Evolutionary conservation across 2,113 vertebrate genomes (phyloP), one percentile per base, ranked within the genome.

Genomic region (Crotalus viridis): DNA sequence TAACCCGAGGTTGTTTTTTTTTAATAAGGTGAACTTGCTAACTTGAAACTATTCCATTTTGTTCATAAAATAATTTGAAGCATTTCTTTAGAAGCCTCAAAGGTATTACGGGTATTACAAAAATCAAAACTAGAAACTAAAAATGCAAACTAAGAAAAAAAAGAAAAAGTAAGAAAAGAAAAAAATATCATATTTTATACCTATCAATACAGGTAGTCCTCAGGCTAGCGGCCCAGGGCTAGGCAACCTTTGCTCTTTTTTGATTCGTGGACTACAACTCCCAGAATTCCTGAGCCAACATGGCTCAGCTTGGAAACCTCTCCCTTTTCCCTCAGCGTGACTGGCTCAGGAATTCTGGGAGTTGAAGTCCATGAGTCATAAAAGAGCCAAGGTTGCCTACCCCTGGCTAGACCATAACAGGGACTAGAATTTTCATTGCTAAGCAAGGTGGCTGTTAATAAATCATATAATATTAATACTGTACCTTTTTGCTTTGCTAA

Each of bases 1-100:
- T 97, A n/a, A 64, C 10, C 13, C 61, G 1, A n/a, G 93, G 95
- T 93, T 95, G 94, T 94, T 92, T 96, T 96, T 96, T 96, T 96
- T 96, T 28, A 1, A 95, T 96, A 96, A 96, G 69, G 94, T 95
- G 95, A 97, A 96, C 96, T 95, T 96, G 93, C 96, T 96, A 94
- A 94, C 95, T 94, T 64, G 10, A 26, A 64, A 64, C 26, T 4
- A 28, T 64, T 64, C 61, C 61, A 12, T 64, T 64, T 64, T 64
- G n/a, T 97, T 97, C 97, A 97, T 93, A 93, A 97, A 96, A 96
- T 97, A 96, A 97, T 97, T 95, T 95, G 96, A 95, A 97, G 97
- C 97, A 97, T 96, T 97, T 97, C 96, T 97, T 97, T 95, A 69
- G 95, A 97, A 96, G 96, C 97, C 93, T 94, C 93, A 94, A 13